These are phyloP conservation scores for Ptilodon capucinus DNA, from an alignment of 2,888 invertebrate genomes.

Conservation along the genomic window DNA sequence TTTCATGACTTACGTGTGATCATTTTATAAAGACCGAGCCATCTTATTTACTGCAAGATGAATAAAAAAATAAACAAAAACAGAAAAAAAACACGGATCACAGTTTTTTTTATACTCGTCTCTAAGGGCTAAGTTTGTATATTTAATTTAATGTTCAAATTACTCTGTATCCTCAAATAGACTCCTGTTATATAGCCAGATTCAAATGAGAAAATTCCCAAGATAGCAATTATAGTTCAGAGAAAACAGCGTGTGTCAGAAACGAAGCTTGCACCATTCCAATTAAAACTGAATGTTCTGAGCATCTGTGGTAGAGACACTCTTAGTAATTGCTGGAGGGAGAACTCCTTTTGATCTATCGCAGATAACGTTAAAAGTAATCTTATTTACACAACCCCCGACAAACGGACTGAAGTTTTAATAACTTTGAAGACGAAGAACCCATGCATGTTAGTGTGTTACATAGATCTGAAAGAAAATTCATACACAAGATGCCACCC, in stretches of 20 bases:
- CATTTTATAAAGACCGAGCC: conserved; percentile 12
- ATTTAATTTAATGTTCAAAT: no score
- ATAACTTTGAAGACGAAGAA: conserved; percentile 27
- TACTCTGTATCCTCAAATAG: no score
- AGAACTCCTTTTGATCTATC: conserved; percentile 43
- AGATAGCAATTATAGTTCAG: conserved; percentile 72
- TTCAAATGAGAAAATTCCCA: conserved; percentile 20
- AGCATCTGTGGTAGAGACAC: conserved; percentile 47
- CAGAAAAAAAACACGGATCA: no score
- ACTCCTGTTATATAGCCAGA: no score
- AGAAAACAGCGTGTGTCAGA: conserved; percentile 65
- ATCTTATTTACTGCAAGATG: conserved; percentile 10
- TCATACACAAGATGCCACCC: no score
- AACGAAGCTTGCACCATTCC: conserved; percentile 68
- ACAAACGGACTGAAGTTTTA: conserved; percentile 40
- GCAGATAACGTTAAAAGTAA: conserved; percentile 39
- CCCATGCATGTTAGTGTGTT: conserved; percentile 47
- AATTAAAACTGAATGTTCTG: conserved; percentile 75
- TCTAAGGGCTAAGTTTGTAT: no score
- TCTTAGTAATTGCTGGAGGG: conserved; percentile 61
- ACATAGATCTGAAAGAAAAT: no score
- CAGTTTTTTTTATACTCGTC: no score
- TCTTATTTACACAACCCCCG: conserved; percentile 24
- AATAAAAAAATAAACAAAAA: no score
- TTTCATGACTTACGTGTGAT: conserved; percentile 19